Evolutionary conservation across 2,113 vertebrate species (phyloP).

Genomic region (Herpailurus yagouaroundi): DNA sequence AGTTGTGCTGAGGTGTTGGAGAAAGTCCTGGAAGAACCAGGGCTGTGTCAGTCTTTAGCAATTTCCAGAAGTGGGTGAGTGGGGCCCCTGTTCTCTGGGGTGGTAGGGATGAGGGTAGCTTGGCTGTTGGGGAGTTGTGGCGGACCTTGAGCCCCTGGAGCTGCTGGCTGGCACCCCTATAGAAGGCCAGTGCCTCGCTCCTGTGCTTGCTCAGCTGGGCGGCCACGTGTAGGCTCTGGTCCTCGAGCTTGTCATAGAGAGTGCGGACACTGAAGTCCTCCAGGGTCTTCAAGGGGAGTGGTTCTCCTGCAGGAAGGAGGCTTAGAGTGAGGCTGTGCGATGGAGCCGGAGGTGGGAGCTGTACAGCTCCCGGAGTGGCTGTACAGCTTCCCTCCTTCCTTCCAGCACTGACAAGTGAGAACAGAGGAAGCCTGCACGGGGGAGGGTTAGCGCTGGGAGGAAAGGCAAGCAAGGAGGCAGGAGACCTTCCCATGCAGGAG

Average conservation of each 20-base stretch:
- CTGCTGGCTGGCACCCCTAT: conserved; percentile 87
- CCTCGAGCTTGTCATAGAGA: conserved; percentile 95
- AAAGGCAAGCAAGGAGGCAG: background rate
- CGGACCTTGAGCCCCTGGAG: conserved; percentile 89
- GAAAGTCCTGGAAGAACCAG: conserved; percentile 84
- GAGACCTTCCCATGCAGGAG: background rate
- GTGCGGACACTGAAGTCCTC: conserved; percentile 95
- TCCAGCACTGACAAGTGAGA: background rate
- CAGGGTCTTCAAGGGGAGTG: conserved; percentile 76
- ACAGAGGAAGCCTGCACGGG: background rate
- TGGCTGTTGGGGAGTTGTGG: background rate
- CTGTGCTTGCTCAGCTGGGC: conserved; percentile 93
- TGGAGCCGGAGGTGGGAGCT: background rate
- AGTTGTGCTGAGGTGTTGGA: conserved; percentile 85
- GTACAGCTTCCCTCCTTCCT: background rate
- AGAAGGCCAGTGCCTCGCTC: conserved; percentile 90
- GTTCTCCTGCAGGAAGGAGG: conserved; percentile 79
- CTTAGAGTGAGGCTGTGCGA: background rate
- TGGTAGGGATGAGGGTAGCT: accelerated
- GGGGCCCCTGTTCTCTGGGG: background rate
- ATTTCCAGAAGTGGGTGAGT: background rate
- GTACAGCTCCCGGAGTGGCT: too few relatives aligned
- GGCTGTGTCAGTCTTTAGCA: background rate
- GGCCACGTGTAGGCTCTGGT: conserved; percentile 94
- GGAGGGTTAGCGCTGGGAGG: background rate